Evolutionary conservation across 1,140 invertebrate species (phyloP).

Genomic region (Heterodera schachtii): DNA sequence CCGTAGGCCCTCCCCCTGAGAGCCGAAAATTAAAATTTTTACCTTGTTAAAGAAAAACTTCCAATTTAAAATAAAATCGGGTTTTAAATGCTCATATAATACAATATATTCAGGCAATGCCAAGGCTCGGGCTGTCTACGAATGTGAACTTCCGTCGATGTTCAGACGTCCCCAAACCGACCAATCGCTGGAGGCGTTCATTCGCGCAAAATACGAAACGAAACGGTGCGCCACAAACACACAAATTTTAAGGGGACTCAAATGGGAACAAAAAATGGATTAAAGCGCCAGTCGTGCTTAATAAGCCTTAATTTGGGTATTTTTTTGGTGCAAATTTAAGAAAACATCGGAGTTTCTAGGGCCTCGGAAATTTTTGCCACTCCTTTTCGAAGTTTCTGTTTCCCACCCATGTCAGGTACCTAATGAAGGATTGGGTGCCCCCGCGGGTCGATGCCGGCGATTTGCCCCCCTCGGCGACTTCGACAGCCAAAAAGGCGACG

Average conservation of each 20-base stretch:
- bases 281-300: no score
- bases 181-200: slow-evolving; percentile 80
- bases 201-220: slow-evolving; percentile 93
- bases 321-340: neutral
- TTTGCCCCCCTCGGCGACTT: slow-evolving; percentile 22
- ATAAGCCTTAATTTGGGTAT: neutral
- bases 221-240: slow-evolving; percentile 77
- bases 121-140: slow-evolving; percentile 89
- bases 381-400: neutral
- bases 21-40: no score
- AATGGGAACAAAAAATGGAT: neutral
- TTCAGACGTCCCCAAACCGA: slow-evolving; percentile 93
- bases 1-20: no score
- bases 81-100: no score
- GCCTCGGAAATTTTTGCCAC: neutral
- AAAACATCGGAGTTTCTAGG: no score
- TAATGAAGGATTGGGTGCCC: slow-evolving; percentile 49
- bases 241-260: slow-evolving; percentile 2
- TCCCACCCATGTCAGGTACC: slow-evolving; percentile 31
- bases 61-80: no score
- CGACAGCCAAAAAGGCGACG: slow-evolving; percentile 23
- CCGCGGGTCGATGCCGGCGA: slow-evolving; percentile 41
- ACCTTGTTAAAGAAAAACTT: no score
- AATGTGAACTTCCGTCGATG: slow-evolving; percentile 91
- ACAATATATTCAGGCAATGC: slow-evolving; percentile 76